Evolutionary conservation across 2,888 invertebrate species (phyloP), one percentile per base, ranked within the genome.

Genomic region (Drosophila anceps): DNA sequence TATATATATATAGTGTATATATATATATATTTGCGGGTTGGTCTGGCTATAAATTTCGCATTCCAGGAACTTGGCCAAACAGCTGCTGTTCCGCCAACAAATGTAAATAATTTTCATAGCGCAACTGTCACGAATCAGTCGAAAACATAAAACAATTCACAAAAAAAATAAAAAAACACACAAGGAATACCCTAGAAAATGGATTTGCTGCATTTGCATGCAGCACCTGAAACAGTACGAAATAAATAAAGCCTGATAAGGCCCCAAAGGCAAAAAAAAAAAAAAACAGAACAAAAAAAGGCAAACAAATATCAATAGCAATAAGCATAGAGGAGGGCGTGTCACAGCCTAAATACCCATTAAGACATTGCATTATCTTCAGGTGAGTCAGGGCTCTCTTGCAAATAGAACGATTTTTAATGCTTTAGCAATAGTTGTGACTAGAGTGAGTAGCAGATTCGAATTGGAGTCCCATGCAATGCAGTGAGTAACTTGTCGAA

Each of bases 51-150:
- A 51, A 35, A 13, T 48, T 57, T 59, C 31, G 58, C 65, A 66
- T 69, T 74, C 69, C 57, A 41, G 41, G 44, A 62, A 74, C 35
- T 60, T 60, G 57, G 13, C 60, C 50, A 46, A 73, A 55, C 74
- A 64, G 46, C 60, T 73, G 73, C 27, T 43, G 41, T 43, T 41
- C 48, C 33, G n/a, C 53, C 27, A 33, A 7, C 58, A 46, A 50
- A 43, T 41, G 41, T 33, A 58, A 53, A 50, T 43, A 37, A 48
- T 18, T 57, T 39, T 41, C 41, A 24, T 54, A 10, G 12, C 15
- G 31, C 62, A 61, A 50, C 37, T 68, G 60, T 57, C 64, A 51
- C 64, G 33, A 63, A 60, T 60, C 37, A 24, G 24, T 20, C 37
- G 51, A 58, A 58, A 43, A 31, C 62, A 39, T 39, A 10, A 58